A percentile compares a stretch with the other conserved stretches of the same genome.
phyloP scores from a whole-genome alignment of 2,888 invertebrate species.

The Cheilosia scutellata region DNA sequence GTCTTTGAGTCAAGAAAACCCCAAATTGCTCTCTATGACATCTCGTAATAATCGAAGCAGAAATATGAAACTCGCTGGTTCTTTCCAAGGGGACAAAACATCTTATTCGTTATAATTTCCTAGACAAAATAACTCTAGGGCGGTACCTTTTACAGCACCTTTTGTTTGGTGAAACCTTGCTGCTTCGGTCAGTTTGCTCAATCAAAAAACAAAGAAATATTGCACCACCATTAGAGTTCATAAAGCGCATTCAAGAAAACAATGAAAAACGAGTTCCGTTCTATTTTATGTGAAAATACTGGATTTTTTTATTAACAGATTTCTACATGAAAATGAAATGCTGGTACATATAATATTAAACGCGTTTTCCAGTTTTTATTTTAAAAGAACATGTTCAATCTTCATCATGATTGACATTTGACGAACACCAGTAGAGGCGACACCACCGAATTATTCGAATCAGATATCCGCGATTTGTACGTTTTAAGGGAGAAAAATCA shows the following conservation, averaged over 20 bases:
- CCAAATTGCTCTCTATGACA: constrained; percentile 53
- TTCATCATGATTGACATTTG: constrained; percentile 68
- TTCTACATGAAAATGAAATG: constrained; percentile 27
- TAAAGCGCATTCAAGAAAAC: constrained; percentile 53
- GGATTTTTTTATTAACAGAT: constrained; percentile 67
- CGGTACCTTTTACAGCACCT: constrained; percentile 29
- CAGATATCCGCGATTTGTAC: constrained; percentile 56
- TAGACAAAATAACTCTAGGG: constrained; percentile 29
- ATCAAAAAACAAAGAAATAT: constrained; percentile 40
- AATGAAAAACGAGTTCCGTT: constrained; percentile 56
- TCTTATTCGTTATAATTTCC: constrained; percentile 60
- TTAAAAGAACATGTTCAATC: constrained; percentile 60
- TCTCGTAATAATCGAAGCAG: constrained; percentile 56
- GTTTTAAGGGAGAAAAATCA: constrained; percentile 44
- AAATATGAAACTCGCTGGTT: constrained; percentile 49
- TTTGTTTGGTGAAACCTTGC: constrained; percentile 44
- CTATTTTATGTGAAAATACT: constrained; percentile 67
- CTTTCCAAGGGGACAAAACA: constrained; percentile 33
- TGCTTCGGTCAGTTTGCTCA: constrained; percentile 60
- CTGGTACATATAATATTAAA: constrained; percentile 42
- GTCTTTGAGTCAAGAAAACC: constrained; percentile 27
- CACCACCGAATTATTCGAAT: constrained; percentile 37
- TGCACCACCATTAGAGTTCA: constrained; percentile 64
- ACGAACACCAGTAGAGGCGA: constrained; percentile 44
- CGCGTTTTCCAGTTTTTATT: constrained; percentile 49